phyloP scores from a whole-genome alignment of 2,888 invertebrate species.

The Cantharis nigra region DNA sequence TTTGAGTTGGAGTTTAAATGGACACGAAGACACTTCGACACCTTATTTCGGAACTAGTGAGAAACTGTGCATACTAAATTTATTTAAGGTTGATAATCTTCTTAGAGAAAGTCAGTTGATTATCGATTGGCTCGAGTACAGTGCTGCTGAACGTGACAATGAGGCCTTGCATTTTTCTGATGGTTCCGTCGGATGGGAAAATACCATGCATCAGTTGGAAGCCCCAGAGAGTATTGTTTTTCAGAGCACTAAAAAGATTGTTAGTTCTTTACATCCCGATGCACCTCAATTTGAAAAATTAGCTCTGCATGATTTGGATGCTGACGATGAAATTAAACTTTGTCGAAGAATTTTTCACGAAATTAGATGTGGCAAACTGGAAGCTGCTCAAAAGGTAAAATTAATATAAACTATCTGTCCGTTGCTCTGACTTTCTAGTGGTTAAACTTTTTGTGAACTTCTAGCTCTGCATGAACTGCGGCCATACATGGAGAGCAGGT shows the following conservation, averaged over 20 bases:
- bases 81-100: constrained; percentile 62
- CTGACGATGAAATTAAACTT: constrained; percentile 74
- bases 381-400: constrained; percentile 73
- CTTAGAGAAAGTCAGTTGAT: constrained; percentile 78
- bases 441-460: constrained; percentile 4
- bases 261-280: constrained; percentile 85
- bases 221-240: constrained; percentile 63
- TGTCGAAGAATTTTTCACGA: constrained; percentile 70
- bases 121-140: constrained; percentile 91
- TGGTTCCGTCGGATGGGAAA: constrained; percentile 86
- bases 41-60: constrained; percentile 60
- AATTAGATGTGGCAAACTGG: constrained; percentile 84
- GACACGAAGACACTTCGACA: constrained; percentile 39
- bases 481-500: constrained; percentile 91
- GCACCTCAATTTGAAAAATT: constrained; percentile 80
- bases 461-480: constrained; percentile 78
- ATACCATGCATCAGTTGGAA: constrained; percentile 79
- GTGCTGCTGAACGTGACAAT: constrained; percentile 63
- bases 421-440: no score
- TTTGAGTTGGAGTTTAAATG: constrained; percentile 55
- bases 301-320: constrained; percentile 83
- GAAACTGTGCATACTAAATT: constrained; percentile 61
- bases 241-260: constrained; percentile 61
- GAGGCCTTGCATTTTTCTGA: constrained; percentile 78
- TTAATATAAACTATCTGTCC: no score